phyloP scores from a whole-genome alignment of 2,888 invertebrate genomes.

The Trissoscelio sp. region DNA sequence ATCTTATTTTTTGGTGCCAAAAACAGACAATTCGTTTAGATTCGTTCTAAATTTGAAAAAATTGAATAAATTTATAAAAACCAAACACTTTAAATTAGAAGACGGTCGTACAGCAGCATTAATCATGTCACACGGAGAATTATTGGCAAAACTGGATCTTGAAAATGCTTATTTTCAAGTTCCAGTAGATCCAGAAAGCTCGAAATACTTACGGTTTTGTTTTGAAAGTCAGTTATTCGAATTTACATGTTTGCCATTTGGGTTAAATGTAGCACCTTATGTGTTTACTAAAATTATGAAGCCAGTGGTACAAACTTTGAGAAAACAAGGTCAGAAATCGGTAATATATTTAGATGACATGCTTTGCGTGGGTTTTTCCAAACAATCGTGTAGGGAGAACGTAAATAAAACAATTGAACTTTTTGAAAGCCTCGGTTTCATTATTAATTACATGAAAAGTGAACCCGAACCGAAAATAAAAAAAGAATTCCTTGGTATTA shows the following conservation, averaged over 20 bases:
- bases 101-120: too few relatives aligned
- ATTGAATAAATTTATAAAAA: too few relatives aligned
- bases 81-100: too few relatives aligned
- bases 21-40: too few relatives aligned
- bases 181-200: too few relatives aligned
- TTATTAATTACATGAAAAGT: constrained; percentile 25
- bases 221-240: constrained; percentile 56
- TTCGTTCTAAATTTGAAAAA: too few relatives aligned
- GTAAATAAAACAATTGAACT: neutral
- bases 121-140: neutral
- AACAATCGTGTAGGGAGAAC: neutral
- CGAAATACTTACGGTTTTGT: neutral
- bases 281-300: neutral
- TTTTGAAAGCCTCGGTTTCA: constrained; percentile 13
- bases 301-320: neutral
- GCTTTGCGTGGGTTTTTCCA: neutral
- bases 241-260: constrained; percentile 67
- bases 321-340: neutral
- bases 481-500: too few relatives aligned
- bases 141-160: constrained; percentile 45
- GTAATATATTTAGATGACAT: neutral
- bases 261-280: constrained; percentile 16
- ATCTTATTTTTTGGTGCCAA: too few relatives aligned
- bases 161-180: constrained; percentile 25
- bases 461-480: too few relatives aligned